Evolutionary conservation across 2,888 invertebrate genomes (phyloP), one percentile per base, ranked within the genome.

Genomic region (Apomyelois bistriatella): DNA sequence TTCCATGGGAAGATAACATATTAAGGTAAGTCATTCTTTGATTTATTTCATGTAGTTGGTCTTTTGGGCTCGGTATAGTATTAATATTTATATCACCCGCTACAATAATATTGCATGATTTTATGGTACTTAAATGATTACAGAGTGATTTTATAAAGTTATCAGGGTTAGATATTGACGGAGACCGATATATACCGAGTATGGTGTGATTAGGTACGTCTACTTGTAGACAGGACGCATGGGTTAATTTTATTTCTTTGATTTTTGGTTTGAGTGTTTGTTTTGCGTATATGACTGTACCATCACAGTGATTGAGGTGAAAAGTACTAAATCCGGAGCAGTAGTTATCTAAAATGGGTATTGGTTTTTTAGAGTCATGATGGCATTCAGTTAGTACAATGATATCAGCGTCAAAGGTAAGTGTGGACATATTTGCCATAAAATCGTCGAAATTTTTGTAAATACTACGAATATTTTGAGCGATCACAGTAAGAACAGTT

Each of bases 51-150:
- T 28, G 4, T 5, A 28, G 28, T 7, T 7, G 3, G 28, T 28
- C 28, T 28, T 28, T 28, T 7, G 28, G n/a, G n/a, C n/a, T n/a
- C n/a, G n/a, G n/a, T n/a, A n/a, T n/a, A n/a, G 28, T 28, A 13
- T 65, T 58, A 4, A 65, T 61, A 42, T 62, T 65, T 30, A 62
- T 60, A 38, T 62, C 60, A 4, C 62, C 64, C 0, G 52, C 50
- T 5, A 64, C 41, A 15, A 55, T 43, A 13, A 61, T 56, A 51
- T 57, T 60, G 32, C 53, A 53, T 1, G 38, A 7, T n/a, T 46
- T 48, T 37, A 64, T 15, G 0, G 36, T 42, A 7, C 52, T 53
- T 7, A 64, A 50, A n/a, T 59, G 53, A 22, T n/a, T 30, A 35
- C 52, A 43, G 10, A 61, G 35, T 1, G 58, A 57, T 9, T 56